phyloP scores from a whole-genome alignment of 2,888 invertebrate species.

The Xanthia icteritia region DNA sequence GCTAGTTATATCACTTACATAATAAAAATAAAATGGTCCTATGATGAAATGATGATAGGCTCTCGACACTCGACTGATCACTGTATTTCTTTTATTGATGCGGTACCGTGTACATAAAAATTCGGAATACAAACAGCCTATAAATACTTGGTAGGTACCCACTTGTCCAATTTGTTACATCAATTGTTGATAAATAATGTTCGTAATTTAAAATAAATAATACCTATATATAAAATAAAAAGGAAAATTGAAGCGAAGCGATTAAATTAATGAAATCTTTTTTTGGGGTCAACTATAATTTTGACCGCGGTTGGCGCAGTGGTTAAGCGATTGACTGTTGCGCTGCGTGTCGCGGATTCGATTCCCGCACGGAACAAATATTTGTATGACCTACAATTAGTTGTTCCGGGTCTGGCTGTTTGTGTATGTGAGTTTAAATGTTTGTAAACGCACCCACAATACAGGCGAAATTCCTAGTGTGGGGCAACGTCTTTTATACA shows the following conservation, averaged over 20 bases:
- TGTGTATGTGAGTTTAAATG: too few species aligned
- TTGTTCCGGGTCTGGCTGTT: too few species aligned
- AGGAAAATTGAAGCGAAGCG: neutral
- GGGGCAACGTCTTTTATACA: too few species aligned
- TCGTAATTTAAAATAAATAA: neutral
- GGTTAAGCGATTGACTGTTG: too few species aligned
- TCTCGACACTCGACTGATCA: neutral
- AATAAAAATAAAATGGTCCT: neutral
- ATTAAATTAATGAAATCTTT: neutral
- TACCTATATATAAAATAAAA: neutral
- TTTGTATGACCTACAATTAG: too few species aligned
- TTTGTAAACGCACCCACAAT: too few species aligned
- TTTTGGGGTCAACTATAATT: neutral
- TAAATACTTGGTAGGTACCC: too few species aligned
- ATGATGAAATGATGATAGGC: neutral
- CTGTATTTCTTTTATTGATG: too few species aligned
- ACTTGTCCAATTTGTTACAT: neutral
- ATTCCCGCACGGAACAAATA: too few species aligned
- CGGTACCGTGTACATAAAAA: neutral
- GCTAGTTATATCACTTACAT: neutral
- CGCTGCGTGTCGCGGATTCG: too few species aligned
- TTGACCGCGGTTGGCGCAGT: too few species aligned
- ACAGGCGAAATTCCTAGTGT: too few species aligned
- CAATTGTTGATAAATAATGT: neutral
- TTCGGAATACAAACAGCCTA: neutral